phyloP scores from a whole-genome alignment of 1,140 invertebrate species.

The Fopius arisanus region DNA sequence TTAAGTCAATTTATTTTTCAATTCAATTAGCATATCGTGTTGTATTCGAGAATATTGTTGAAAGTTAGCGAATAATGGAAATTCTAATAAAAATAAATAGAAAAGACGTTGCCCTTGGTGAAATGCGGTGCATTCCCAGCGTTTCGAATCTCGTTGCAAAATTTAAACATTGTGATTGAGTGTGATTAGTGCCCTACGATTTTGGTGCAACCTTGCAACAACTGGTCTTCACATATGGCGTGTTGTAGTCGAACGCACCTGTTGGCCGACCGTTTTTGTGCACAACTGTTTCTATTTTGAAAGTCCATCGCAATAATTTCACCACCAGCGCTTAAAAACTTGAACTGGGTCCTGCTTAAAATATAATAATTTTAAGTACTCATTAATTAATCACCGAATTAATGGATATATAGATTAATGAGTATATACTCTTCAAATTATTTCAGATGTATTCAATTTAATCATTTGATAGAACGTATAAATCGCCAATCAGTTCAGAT shows the following conservation, averaged over 20 bases:
- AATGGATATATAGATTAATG: too few relatives aligned
- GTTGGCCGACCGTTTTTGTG: constrained; percentile 22
- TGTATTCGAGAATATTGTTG: too few relatives aligned
- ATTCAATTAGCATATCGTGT: background rate
- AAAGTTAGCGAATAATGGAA: too few relatives aligned
- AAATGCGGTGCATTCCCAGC: background rate
- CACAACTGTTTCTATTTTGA: constrained; percentile 37
- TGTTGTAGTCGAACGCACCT: constrained; percentile 31
- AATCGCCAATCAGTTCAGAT: too few relatives aligned
- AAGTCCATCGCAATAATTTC: background rate
- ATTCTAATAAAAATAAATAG: background rate
- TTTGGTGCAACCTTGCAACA: background rate
- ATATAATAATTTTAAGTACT: too few relatives aligned
- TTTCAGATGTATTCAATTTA: too few relatives aligned
- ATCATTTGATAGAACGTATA: too few relatives aligned
- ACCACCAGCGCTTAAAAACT: background rate
- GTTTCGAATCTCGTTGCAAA: background rate
- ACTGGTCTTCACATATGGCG: background rate
- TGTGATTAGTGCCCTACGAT: background rate
- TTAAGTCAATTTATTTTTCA: background rate
- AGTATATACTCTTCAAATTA: too few relatives aligned
- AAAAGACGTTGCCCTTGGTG: background rate
- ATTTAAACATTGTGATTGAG: background rate
- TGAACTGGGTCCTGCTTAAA: background rate
- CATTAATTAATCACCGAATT: too few relatives aligned